Conservation (phyloP, 2,888 invertebrate genomes). For the Tinea semifulvella region DNA sequence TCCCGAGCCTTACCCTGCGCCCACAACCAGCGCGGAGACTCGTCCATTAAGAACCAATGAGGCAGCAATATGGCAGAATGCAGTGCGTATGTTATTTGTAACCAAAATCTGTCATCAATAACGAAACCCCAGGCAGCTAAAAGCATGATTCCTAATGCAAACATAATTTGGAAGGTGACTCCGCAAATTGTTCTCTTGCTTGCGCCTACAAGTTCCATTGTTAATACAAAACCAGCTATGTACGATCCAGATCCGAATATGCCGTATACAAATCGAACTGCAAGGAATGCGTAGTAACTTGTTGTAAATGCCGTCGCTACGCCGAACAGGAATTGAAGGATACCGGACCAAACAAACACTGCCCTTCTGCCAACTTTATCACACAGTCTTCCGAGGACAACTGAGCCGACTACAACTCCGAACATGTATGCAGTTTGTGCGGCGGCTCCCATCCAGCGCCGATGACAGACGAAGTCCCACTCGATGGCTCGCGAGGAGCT, state of each 20-base stretch:
- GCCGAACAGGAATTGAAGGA: conserved; percentile 75
- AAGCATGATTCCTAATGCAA: conserved; percentile 82
- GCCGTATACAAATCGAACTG: conserved; percentile 76
- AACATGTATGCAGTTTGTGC: conserved; percentile 85
- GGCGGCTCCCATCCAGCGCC: conserved; percentile 83
- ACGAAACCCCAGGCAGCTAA: conserved; percentile 84
- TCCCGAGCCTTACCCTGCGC: conserved; percentile 79
- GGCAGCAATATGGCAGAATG: conserved; percentile 77
- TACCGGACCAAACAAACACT: conserved; percentile 79
- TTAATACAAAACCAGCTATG: conserved; percentile 72
- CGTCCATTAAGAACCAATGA: conserved; percentile 88
- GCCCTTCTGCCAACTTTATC: conserved; percentile 84
- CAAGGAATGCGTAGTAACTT: conserved; percentile 75
- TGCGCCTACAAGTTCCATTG: conserved; percentile 86
- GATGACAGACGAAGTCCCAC: conserved; percentile 84
- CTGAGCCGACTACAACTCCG: conserved; percentile 83
- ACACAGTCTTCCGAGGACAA: conserved; percentile 79
- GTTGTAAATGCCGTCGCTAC: conserved; percentile 79
- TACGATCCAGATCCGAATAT: conserved; percentile 85
- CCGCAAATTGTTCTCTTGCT: conserved; percentile 83
- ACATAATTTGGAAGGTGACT: conserved; percentile 80
- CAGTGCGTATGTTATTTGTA: conserved; percentile 81
- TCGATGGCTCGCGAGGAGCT: conserved; percentile 79
- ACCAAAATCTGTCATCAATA: conserved; percentile 75
- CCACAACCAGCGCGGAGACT: conserved; percentile 91